Conservation (phyloP, 2,797 vertebrate species). For the Rachycentron canadum region DNA sequence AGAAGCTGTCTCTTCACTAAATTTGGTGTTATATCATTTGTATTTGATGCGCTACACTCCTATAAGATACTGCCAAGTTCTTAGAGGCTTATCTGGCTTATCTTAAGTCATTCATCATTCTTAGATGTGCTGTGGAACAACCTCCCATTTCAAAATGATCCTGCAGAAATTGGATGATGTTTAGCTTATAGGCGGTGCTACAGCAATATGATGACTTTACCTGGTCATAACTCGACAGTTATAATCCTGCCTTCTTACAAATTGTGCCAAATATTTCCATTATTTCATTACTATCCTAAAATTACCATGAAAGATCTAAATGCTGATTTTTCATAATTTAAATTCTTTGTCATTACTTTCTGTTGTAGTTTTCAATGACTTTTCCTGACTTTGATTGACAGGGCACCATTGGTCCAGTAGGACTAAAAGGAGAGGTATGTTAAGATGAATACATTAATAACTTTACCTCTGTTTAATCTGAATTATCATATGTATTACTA, state of each 20-base stretch:
- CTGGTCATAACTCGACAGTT: background rate
- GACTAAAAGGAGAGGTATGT: slow-evolving; percentile 93
- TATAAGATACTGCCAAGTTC: background rate
- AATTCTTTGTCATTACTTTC: background rate
- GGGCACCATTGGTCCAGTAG: slow-evolving; percentile 87
- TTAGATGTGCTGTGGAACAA: background rate
- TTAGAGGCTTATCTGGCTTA: background rate
- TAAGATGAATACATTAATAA: slow-evolving; percentile 36
- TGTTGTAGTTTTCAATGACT: slow-evolving; percentile 6
- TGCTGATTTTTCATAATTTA: background rate
- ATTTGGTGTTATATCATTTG: background rate
- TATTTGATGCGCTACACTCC: background rate
- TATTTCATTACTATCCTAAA: background rate
- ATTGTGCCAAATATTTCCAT: background rate
- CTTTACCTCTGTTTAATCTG: background rate
- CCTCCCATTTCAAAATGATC: background rate
- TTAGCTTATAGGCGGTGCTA: slow-evolving; percentile 3
- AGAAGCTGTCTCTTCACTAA: background rate
- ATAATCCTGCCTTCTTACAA: background rate
- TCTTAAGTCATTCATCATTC: background rate
- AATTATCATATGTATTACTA: slow-evolving; percentile 44
- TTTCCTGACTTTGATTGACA: slow-evolving; percentile 76
- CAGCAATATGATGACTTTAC: background rate
- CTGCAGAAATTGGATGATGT: background rate
- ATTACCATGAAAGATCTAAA: background rate